Conservation (phyloP, 2,113 vertebrate genomes). For the Dasyprocta punctata region DNA sequence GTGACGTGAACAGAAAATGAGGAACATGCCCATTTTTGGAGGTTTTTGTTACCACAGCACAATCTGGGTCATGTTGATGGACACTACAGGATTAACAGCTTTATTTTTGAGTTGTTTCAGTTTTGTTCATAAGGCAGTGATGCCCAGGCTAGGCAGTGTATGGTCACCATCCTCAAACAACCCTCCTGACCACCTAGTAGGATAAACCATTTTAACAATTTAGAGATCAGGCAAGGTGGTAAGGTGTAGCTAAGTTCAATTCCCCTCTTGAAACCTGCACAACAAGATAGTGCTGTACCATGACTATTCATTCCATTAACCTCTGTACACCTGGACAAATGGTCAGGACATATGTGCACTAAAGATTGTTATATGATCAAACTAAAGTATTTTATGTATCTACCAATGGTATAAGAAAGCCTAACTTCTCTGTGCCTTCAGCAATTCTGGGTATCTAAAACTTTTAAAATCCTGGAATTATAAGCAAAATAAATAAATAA, state of each 20-base stretch:
- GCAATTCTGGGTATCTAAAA: background rate
- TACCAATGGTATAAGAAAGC: background rate
- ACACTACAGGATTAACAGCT: background rate
- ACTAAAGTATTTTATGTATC: background rate
- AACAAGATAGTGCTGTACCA: background rate
- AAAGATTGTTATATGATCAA: background rate
- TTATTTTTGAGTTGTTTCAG: background rate
- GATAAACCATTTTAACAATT: background rate
- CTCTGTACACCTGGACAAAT: background rate
- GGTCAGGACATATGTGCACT: background rate
- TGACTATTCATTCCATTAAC: background rate
- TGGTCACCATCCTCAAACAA: background rate
- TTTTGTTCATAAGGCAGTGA: background rate
- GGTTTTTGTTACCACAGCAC: background rate
- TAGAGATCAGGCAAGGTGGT: background rate
- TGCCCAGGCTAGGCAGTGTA: background rate
- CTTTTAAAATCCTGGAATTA: background rate
- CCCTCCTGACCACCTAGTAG: background rate
- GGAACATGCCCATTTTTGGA: background rate
- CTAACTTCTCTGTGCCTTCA: background rate
- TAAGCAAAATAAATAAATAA: background rate
- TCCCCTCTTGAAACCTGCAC: background rate
- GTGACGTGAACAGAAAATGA: background rate
- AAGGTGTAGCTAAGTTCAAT: background rate
- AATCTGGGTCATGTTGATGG: background rate